Evolutionary conservation across 1,140 invertebrate species (phyloP).

Genomic region (Heliconius hermathena): DNA sequence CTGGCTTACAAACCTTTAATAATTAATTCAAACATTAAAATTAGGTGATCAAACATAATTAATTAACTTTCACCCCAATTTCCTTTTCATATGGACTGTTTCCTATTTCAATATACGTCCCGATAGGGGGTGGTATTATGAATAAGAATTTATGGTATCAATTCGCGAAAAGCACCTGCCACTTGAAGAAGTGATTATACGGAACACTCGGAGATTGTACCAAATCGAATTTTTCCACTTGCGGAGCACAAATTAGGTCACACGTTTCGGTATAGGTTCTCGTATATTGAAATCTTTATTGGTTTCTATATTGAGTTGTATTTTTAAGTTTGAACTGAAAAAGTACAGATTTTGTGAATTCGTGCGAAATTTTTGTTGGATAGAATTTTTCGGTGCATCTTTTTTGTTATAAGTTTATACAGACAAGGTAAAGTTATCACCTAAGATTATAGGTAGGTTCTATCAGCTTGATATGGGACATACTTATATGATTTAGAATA

Average conservation of each 20-base stretch:
- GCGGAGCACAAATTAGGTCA: slow-evolving; percentile 28
- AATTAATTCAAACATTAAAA: too few relatives aligned
- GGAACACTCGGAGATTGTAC: slow-evolving; percentile 27
- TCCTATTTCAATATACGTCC: neutral
- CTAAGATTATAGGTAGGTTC: too few relatives aligned
- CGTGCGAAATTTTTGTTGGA: too few relatives aligned
- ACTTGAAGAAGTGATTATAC: slow-evolving; percentile 38
- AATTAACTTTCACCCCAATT: neutral
- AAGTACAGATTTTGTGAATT: neutral
- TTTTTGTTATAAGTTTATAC: too few relatives aligned
- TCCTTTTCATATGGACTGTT: neutral
- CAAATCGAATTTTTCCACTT: slow-evolving; percentile 32
- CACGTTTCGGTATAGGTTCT: slow-evolving; percentile 16
- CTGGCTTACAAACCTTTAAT: too few relatives aligned
- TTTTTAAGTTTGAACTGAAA: neutral
- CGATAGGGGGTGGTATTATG: slow-evolving; percentile 42
- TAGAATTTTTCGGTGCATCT: too few relatives aligned
- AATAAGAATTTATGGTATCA: slow-evolving; percentile 45
- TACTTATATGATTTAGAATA: too few relatives aligned
- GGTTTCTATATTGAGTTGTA: slow-evolving; percentile 19
- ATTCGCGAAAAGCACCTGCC: slow-evolving; percentile 50
- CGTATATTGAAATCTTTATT: slow-evolving; percentile 28
- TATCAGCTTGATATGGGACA: too few relatives aligned
- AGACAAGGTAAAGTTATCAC: too few relatives aligned
- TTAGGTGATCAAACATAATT: neutral